A percentile compares a stretch with the other conserved stretches of the same genome.
These are phyloP conservation scores for Tetragnatha montana DNA, from an alignment of 2,888 invertebrate genomes.

Conservation along the genomic window DNA sequence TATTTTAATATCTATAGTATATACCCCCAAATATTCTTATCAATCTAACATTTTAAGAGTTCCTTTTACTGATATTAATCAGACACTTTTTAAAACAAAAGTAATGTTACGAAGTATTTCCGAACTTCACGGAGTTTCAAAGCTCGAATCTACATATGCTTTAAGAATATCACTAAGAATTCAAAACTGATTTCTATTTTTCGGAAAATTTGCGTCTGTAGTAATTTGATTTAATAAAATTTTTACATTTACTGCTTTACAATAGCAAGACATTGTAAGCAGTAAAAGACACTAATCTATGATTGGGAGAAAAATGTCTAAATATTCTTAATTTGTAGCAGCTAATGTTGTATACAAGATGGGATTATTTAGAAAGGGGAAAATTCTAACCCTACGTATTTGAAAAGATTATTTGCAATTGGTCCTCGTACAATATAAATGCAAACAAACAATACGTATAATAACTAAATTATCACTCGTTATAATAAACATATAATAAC, in stretches of 20 bases:
- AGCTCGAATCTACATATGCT: neutral
- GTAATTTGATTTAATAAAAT: constrained; percentile 5
- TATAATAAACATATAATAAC: constrained; percentile 33
- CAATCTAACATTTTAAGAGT: too few species aligned
- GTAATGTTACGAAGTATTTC: neutral
- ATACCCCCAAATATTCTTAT: too few species aligned
- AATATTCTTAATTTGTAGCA: neutral
- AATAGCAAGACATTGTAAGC: neutral
- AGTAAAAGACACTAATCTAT: constrained; percentile 7
- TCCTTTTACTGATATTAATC: too few species aligned
- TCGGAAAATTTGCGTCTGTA: neutral
- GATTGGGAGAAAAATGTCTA: neutral
- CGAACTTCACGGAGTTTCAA: neutral
- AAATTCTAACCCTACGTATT: constrained; percentile 20
- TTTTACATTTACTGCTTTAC: neutral
- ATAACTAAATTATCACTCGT: constrained; percentile 46
- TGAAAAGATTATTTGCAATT: constrained; percentile 32
- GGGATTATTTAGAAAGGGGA: neutral
- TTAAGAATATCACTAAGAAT: neutral
- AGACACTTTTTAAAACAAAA: too few species aligned
- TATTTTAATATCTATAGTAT: too few species aligned
- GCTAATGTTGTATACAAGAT: constrained; percentile 9
- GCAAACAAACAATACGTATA: constrained; percentile 40
- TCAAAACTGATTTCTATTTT: neutral
- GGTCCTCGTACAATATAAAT: constrained; percentile 40